Percentiles rank a stretch among this genome's conserved stretches.
phyloP scores from a whole-genome alignment of 64 coral and sea anemone species.

The Trachythela sp. region DNA sequence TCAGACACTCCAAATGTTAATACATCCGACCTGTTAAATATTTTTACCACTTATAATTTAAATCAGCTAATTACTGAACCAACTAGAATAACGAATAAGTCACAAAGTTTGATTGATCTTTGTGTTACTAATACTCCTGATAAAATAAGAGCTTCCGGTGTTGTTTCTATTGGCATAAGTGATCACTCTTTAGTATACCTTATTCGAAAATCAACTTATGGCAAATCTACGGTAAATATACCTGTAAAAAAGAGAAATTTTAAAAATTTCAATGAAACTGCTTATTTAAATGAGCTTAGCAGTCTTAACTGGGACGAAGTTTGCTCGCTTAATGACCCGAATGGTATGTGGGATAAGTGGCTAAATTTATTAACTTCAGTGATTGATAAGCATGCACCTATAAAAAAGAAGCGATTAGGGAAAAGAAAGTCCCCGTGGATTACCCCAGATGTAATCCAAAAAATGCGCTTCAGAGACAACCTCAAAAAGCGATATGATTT shows the following conservation, averaged over 20 bases:
- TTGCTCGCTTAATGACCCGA: slow-evolving; percentile 13
- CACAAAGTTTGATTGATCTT: slow-evolving; percentile 15
- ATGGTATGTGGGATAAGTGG: slow-evolving; percentile 25
- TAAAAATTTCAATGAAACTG: slow-evolving; percentile 41
- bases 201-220: slow-evolving; percentile 30
- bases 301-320: slow-evolving; percentile 26
- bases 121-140: slow-evolving; percentile 39
- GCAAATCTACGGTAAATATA: slow-evolving; percentile 19
- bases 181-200: slow-evolving; percentile 49
- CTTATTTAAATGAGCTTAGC: slow-evolving; percentile 42
- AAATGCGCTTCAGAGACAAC: slow-evolving; percentile 56
- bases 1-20: neutral
- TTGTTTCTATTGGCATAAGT: slow-evolving; percentile 44
- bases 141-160: slow-evolving; percentile 38
- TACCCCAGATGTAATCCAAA: slow-evolving; percentile 27
- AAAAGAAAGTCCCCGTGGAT: slow-evolving; percentile 56
- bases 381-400: slow-evolving; percentile 48
- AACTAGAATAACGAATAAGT: slow-evolving; percentile 23
- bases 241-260: slow-evolving; percentile 36
- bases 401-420: slow-evolving; percentile 50
- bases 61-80: neutral
- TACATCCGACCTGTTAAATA: slow-evolving; percentile 30
- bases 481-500: slow-evolving; percentile 38
- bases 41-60: slow-evolving; percentile 37
- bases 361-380: slow-evolving; percentile 5